These are phyloP conservation scores for Alcis repandata DNA, from an alignment of 2,888 invertebrate species.

Conservation along the genomic window DNA sequence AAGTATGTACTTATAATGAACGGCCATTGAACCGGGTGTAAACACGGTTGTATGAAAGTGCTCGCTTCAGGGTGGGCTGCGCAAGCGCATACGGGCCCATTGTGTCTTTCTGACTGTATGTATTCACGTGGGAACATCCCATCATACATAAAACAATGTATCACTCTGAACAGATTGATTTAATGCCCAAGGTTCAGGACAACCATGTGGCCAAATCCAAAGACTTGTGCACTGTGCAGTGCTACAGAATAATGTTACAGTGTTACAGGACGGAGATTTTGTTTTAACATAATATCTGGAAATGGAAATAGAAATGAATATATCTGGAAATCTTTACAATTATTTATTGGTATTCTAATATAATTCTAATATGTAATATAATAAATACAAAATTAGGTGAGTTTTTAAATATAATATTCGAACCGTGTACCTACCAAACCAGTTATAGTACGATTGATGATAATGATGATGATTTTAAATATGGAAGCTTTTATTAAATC, in stretches of 20 bases:
- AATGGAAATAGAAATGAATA: no score
- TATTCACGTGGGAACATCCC: slow-evolving; percentile 73
- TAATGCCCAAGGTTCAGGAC: slow-evolving; percentile 18
- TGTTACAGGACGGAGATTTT: not conserved
- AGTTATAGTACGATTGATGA: no score
- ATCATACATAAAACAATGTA: slow-evolving; percentile 51
- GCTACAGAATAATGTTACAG: not conserved
- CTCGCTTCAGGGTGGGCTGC: slow-evolving; percentile 73
- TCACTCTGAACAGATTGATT: slow-evolving; percentile 40
- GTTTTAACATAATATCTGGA: no score
- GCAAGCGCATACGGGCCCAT: slow-evolving; percentile 75
- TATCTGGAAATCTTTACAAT: no score
- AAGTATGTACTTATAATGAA: slow-evolving; percentile 58
- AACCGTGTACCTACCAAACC: no score
- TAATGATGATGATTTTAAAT: no score
- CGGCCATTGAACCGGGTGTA: slow-evolving; percentile 65
- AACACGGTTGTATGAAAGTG: slow-evolving; percentile 48
- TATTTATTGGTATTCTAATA: no score
- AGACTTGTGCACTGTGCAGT: not conserved
- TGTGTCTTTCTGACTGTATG: slow-evolving; percentile 66
- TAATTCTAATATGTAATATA: no score
- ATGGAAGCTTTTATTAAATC: no score
- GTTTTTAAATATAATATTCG: no score
- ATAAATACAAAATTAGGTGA: no score
- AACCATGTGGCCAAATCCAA: slow-evolving; percentile 25